Percentiles rank a stretch among this genome's conserved stretches.
These are phyloP conservation scores for Hedya salicella DNA, from an alignment of 2,888 invertebrate species.

Conservation along the genomic window DNA sequence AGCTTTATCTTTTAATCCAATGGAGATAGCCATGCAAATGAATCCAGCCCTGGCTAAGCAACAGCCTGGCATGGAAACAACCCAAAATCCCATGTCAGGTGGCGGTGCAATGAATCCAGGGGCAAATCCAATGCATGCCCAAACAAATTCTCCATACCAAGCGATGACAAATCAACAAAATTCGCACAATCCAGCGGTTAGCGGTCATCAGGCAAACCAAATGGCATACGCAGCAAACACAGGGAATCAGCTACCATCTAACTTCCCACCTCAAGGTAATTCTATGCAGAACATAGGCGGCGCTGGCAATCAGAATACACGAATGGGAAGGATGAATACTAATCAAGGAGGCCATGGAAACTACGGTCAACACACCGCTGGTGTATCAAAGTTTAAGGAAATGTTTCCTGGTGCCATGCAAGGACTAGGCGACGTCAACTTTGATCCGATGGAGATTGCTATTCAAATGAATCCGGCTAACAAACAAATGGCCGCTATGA, in stretches of 20 bases:
- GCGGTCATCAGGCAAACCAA: slow-evolving; percentile 12
- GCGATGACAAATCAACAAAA: slow-evolving; percentile 37
- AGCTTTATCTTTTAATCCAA: slow-evolving; percentile 76
- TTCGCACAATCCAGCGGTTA: background rate
- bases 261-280: slow-evolving; percentile 44
- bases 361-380: slow-evolving; percentile 63
- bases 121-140: slow-evolving; percentile 10
- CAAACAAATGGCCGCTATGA: slow-evolving; percentile 65
- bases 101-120: background rate
- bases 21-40: slow-evolving; percentile 80
- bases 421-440: slow-evolving; percentile 65
- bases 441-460: slow-evolving; percentile 79
- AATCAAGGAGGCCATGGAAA: slow-evolving; percentile 42
- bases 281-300: slow-evolving; percentile 36
- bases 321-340: slow-evolving; percentile 14
- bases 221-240: slow-evolving; percentile 13
- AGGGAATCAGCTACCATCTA: slow-evolving; percentile 17
- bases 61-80: slow-evolving; percentile 63
- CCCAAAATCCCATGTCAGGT: slow-evolving; percentile 64
- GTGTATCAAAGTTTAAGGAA: slow-evolving; percentile 72
- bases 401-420: slow-evolving; percentile 76
- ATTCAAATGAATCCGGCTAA: slow-evolving; percentile 80
- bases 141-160: slow-evolving; percentile 19
- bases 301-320: slow-evolving; percentile 44
- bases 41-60: slow-evolving; percentile 73